Percentiles rank a stretch among this genome's conserved stretches.
These are phyloP conservation scores for Acanthurus tractus DNA, from an alignment of 2,797 vertebrate species.

Conservation along the genomic window DNA sequence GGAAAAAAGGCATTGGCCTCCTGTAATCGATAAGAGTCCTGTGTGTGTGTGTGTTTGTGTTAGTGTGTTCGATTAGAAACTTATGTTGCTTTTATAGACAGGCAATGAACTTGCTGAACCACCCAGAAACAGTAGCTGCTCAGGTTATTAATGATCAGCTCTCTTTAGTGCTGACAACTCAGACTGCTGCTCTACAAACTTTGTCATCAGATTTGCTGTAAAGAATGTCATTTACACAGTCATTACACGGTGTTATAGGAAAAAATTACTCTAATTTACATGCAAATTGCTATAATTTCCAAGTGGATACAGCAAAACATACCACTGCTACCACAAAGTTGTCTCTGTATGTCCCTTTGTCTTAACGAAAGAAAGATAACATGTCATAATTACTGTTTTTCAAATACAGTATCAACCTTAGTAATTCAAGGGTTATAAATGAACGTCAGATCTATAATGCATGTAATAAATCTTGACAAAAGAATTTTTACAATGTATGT, in stretches of 20 bases:
- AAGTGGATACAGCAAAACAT: neutral
- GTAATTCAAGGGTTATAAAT: slow-evolving; percentile 1
- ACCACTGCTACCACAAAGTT: neutral
- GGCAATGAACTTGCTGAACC: slow-evolving; percentile 70
- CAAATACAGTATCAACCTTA: neutral
- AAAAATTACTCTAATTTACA: slow-evolving; percentile 42
- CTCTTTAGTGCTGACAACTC: slow-evolving; percentile 22
- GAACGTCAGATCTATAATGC: neutral
- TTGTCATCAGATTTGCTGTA: slow-evolving; percentile 35
- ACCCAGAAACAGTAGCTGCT: slow-evolving; percentile 43
- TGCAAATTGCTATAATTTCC: slow-evolving; percentile 11
- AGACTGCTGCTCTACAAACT: slow-evolving; percentile 40
- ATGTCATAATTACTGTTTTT: neutral
- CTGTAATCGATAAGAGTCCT: slow-evolving; percentile 4
- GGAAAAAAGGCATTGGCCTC: neutral
- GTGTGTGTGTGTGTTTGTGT: slow-evolving; percentile 22
- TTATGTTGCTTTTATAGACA: slow-evolving; percentile 39
- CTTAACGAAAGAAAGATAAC: neutral
- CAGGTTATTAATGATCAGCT: slow-evolving; percentile 57
- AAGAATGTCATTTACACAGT: slow-evolving; percentile 36
- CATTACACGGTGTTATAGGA: slow-evolving; percentile 11
- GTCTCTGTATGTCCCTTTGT: neutral
- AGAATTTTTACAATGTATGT: neutral
- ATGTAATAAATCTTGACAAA: neutral
- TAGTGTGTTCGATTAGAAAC: slow-evolving; percentile 35